Percentiles rank a stretch among this genome's conserved stretches.
These are phyloP conservation scores for Oopsacas minuta DNA, from an alignment of 37 sponge, comb jelly and placozoan genomes.

Conservation along the genomic window DNA sequence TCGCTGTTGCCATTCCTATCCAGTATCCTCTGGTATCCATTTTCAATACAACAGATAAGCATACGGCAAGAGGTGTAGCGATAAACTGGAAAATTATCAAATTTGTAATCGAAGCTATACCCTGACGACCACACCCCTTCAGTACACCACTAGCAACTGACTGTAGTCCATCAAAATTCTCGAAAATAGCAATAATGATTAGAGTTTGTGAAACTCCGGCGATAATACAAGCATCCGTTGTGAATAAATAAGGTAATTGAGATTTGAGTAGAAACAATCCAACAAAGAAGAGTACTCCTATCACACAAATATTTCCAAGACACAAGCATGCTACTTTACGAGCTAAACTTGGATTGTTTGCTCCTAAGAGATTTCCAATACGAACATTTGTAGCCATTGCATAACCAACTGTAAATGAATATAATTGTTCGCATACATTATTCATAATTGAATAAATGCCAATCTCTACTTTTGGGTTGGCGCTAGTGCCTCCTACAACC, in stretches of 20 bases:
- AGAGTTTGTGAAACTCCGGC: background rate
- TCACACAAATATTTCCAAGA: background rate
- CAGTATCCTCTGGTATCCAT: background rate
- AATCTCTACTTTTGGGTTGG: conserved; percentile 2
- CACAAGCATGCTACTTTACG: background rate
- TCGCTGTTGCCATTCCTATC: background rate
- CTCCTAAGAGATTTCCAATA: conserved; percentile 24
- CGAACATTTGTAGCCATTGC: conserved; percentile 22
- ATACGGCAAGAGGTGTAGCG: background rate
- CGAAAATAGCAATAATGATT: background rate
- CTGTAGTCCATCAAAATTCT: background rate
- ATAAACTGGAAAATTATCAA: background rate
- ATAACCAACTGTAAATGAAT: background rate
- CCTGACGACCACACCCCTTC: background rate
- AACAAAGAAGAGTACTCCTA: background rate
- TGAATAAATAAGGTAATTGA: background rate
- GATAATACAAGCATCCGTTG: background rate
- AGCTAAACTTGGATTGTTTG: background rate
- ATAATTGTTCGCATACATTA: background rate
- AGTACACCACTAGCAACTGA: background rate
- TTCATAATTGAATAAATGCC: conserved; percentile 23
- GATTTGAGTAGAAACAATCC: background rate
- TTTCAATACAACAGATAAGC: background rate
- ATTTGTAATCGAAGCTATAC: background rate
- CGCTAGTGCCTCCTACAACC: background rate